Percentiles rank a stretch among this genome's conserved stretches.
phyloP scores from a whole-genome alignment of 2,797 vertebrate species.

The Oreortyx pictus region DNA sequence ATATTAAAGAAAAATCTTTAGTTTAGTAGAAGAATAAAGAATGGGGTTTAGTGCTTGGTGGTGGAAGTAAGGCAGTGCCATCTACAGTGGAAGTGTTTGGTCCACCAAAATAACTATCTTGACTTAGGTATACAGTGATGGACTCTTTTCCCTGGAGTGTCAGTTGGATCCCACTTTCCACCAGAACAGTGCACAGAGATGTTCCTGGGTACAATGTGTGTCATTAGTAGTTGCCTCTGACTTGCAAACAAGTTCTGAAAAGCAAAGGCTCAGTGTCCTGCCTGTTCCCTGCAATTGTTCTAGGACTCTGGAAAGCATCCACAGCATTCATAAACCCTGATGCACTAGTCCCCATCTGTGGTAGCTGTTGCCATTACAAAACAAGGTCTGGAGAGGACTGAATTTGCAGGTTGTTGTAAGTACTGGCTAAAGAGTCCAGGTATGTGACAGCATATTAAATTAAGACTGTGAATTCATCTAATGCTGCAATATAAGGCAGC shows the following conservation, averaged over 20 bases:
- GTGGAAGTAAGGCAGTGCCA: neutral
- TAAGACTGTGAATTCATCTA: neutral
- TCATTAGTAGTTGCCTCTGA: neutral
- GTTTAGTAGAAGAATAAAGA: constrained; percentile 54
- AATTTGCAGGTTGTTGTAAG: neutral
- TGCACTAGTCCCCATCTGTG: neutral
- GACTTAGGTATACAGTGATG: neutral
- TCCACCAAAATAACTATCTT: neutral
- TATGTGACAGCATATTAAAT: constrained; percentile 53
- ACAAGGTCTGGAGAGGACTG: neutral
- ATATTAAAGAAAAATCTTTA: constrained; percentile 24
- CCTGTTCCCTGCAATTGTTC: neutral
- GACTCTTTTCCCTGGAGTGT: fast-evolving
- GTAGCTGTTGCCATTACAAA: neutral
- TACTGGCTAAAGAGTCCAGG: neutral
- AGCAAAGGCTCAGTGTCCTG: neutral
- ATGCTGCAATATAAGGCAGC: constrained; percentile 61
- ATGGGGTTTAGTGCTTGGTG: constrained; percentile 17
- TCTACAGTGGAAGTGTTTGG: neutral
- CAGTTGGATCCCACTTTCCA: neutral
- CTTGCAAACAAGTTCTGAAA: neutral
- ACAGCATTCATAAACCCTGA: neutral
- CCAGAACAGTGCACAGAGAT: fast-evolving
- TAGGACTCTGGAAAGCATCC: neutral
- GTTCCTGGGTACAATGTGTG: neutral